Evolutionary conservation across 2,113 vertebrate genomes (phyloP), one percentile per base, ranked within the genome.

Genomic region (Anoplopoma fimbria): DNA sequence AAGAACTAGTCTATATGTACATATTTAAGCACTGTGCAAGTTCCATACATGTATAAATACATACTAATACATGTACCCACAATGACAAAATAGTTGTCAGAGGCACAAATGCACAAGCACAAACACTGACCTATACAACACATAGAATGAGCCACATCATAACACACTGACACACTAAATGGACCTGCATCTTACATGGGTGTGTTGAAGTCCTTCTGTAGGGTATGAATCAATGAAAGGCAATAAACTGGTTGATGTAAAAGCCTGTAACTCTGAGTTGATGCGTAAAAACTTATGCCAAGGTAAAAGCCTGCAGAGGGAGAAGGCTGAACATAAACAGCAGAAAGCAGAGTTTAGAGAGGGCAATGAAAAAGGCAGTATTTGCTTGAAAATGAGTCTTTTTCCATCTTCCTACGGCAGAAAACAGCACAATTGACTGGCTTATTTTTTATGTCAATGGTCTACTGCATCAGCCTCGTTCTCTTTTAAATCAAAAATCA

Each of bases 261-360:
- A 87, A 87, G 83, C 63, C 74, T 74, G 73, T 84, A 83, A 91
- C 70, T 82, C 9, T 3, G 51, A 27, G 64, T 76, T 77, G 76
- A 77, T 9, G 19, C 78, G 76, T 91, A 71, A 88, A 92, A 90
- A 87, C 78, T 64, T 78, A 36, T 84, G 84, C 81, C 73, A 61
- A 71, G 45, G 31, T 86, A 58, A 85, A 84, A 64, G 53, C 79
- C 77, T 82, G 68, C 60, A 81, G 75, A 36, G 51, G 34, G 34
- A 68, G 75, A 84, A 90, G 81, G 81, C 75, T 82, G 63, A 75
- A 77, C 68, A 88, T 76, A 70, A 92, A 89, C 33, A 74, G 53
- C 21, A 33, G 27, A 2, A 33, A 64, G 68, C 55, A 63, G 69
- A 76, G 78, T 81, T 80, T 53, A 61, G 49, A 72, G 25, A 69